Evolutionary conservation across 2,113 vertebrate genomes (phyloP).

Genomic region (Oophaga pumilio): DNA sequence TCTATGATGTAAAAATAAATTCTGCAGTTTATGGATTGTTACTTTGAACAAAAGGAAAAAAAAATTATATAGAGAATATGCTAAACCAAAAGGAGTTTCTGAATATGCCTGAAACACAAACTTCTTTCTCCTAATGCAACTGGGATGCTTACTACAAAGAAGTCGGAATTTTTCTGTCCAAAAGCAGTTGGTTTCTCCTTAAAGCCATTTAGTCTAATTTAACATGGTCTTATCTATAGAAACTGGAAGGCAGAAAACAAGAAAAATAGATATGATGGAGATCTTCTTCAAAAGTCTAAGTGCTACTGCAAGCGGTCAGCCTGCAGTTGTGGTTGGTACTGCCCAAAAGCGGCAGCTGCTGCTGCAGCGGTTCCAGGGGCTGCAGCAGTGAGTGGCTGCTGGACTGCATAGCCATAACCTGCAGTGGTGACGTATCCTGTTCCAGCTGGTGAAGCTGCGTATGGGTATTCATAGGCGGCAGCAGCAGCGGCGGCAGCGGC

Average conservation of each 20-base stretch:
- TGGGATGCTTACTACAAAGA: slow-evolving; percentile 66
- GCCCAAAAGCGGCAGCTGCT: slow-evolving; percentile 86
- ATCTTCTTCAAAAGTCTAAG: slow-evolving; percentile 66
- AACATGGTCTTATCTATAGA: slow-evolving; percentile 67
- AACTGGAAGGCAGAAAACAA: slow-evolving; percentile 68
- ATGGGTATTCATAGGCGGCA: slow-evolving; percentile 93
- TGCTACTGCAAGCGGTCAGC: slow-evolving; percentile 96
- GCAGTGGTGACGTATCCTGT: slow-evolving; percentile 86
- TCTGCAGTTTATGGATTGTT: slow-evolving; percentile 63
- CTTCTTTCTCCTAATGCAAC: slow-evolving; percentile 54
- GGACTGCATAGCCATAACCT: slow-evolving; percentile 90
- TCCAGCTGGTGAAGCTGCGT: slow-evolving; percentile 87
- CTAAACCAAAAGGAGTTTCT: slow-evolving; percentile 64
- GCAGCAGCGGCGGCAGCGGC: slow-evolving; percentile 78
- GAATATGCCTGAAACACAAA: slow-evolving; percentile 64
- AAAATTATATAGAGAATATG: slow-evolving; percentile 9
- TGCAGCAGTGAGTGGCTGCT: slow-evolving; percentile 86
- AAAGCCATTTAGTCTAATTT: slow-evolving; percentile 70
- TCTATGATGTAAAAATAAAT: slow-evolving; percentile 87
- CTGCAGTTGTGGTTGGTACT: slow-evolving; percentile 96
- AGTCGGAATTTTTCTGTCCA: slow-evolving; percentile 66
- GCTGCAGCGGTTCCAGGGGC: slow-evolving; percentile 86
- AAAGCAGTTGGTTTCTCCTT: slow-evolving; percentile 66
- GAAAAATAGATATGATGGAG: slow-evolving; percentile 60
- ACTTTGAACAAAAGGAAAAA: slow-evolving; percentile 58